Base-by-base conservation (phyloP, 2,113 vertebrate species). In the Sinocyclocheilus rhinocerous region DNA sequence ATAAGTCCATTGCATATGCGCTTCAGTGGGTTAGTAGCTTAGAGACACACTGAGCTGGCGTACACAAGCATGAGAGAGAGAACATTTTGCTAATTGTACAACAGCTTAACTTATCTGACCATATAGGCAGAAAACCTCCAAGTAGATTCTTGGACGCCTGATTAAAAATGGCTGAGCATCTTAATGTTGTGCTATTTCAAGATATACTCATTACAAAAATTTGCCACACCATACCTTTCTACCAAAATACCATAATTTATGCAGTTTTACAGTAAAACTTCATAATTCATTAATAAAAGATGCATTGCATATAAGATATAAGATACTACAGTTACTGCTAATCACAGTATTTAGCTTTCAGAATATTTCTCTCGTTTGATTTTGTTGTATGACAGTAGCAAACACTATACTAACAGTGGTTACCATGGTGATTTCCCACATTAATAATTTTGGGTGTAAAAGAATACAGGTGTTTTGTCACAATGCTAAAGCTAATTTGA, bases 61-160 rank as follows among this genome's bases (percentile, higher is more conserved):
- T 81, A 63, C 79, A 83, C 29, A 29, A 57, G 77, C 81, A 29
- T 39, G 52, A 11, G 20, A 24, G 45, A 22, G 52, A 82, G 42
- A 76, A 83, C 55, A 26, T 85, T 87, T 73, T 22, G 42, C 42
- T 84, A 65, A 87, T 82, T 75, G 61, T 80, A 78, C 85, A 87
- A 84, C 72, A 42, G 87, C 36, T 13, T 73, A 42, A 75, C 48
- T 33, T 10, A n/a, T 81, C 4, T 59, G 61, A 22, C 69, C 76
- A 63, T 13, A 8, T 15, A 29, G 45, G 61, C 10, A 20, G 48
- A 87, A 87, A 83, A 85, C 76, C 6, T 39, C 33, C 69, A 39
- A 52, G 45, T 48, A 48, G 45, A 48, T 48, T 48, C 45, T 0
- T 48, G 2, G 45, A 3, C 11, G 11, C 2, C 45, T 48, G 45